These are phyloP conservation scores for Gadopsis bispinosus DNA, from an alignment of 2,797 vertebrate species.

Conservation along the genomic window DNA sequence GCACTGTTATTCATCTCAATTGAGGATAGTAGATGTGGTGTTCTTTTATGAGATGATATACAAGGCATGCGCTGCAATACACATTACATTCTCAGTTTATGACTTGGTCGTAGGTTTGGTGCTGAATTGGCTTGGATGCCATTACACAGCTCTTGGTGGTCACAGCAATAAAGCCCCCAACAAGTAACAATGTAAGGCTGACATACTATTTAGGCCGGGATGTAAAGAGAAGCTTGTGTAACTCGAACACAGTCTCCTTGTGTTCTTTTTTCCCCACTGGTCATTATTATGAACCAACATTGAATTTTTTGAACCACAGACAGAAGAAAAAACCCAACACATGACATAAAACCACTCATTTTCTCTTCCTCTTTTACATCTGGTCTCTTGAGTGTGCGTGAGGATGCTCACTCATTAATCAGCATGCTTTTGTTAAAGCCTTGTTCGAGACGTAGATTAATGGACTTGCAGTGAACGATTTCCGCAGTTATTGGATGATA, in stretches of 20 bases:
- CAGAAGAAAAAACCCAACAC: constrained; percentile 7
- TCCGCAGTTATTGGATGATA: background rate
- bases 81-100: constrained; percentile 26
- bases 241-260: background rate
- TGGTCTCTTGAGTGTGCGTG: constrained; percentile 1
- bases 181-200: constrained; percentile 24
- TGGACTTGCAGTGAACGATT: background rate
- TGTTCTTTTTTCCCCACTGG: background rate
- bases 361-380: constrained; percentile 55
- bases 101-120: constrained; percentile 1
- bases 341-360: constrained; percentile 27
- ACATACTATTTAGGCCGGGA: constrained; percentile 17
- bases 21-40: constrained; percentile 5
- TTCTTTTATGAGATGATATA: constrained; percentile 40
- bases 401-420: constrained; percentile 4
- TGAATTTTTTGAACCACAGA: constrained; percentile 7
- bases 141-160: constrained; percentile 21
- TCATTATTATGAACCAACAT: constrained; percentile 22
- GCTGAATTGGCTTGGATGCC: constrained; percentile 21
- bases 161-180: constrained; percentile 10
- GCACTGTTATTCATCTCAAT: constrained; percentile 35
- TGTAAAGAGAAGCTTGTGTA: constrained; percentile 3
- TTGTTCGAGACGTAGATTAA: background rate
- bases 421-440: constrained; percentile 8
- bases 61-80: constrained; percentile 18